Conservation (phyloP, 2,888 invertebrate species). For the Acronicta leporina region DNA sequence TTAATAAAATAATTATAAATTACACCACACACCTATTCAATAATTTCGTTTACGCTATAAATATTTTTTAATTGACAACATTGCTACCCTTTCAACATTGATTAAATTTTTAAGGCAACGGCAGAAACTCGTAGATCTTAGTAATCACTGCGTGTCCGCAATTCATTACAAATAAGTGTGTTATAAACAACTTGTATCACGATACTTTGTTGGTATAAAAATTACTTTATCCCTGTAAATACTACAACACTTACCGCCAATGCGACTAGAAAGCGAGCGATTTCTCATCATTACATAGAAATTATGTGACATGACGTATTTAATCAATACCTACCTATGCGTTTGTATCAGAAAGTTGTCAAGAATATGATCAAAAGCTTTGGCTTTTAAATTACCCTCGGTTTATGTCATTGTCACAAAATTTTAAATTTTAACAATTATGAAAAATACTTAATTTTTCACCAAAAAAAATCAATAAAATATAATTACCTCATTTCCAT, state of each 20-base stretch:
- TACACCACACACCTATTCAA: background rate
- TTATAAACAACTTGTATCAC: constrained; percentile 15
- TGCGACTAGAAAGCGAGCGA: constrained; percentile 56
- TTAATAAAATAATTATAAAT: background rate
- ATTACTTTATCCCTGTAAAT: constrained; percentile 37
- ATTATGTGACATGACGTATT: constrained; percentile 41
- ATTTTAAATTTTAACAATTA: too few relatives aligned
- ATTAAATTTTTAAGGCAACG: constrained; percentile 25
- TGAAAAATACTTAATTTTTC: background rate
- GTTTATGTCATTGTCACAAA: background rate
- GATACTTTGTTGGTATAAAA: constrained; percentile 36
- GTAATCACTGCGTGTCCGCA: constrained; percentile 24
- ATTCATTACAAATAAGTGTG: constrained; percentile 41
- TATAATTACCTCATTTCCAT: constrained; percentile 81
- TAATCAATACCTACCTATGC: constrained; percentile 12
- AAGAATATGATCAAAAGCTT: background rate
- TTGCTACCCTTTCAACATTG: constrained; percentile 15
- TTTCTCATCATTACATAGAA: constrained; percentile 57
- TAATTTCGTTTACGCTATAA: constrained; percentile 4
- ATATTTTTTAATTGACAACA: constrained; percentile 2
- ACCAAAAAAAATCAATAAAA: constrained; percentile 3
- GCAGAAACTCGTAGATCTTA: constrained; percentile 8
- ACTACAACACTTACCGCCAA: constrained; percentile 30
- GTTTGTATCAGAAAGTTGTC: constrained; percentile 6
- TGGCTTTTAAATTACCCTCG: background rate